Evolutionary conservation across 2,113 vertebrate genomes (phyloP), one percentile per base, ranked within the genome.

Genomic region (Takifugu bimaculatus): DNA sequence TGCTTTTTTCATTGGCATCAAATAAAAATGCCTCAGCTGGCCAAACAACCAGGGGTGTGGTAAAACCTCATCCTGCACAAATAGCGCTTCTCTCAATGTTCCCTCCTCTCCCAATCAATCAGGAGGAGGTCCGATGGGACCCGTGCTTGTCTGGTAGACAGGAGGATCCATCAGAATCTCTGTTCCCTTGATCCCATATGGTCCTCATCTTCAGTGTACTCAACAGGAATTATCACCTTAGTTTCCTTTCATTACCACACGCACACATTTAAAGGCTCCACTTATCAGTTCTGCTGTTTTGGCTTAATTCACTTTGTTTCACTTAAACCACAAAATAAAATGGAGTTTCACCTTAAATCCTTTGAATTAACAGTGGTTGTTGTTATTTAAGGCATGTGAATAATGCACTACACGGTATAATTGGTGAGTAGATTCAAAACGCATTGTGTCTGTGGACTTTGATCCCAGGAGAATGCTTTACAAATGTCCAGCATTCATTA

Each of bases 321-420:
- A 20, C 20, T 20, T 20, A 20, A 83, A 83, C 82, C 68, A 66
- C 64, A 57, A 72, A 78, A 81, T 65, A 43, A 77, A 75, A 77
- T 80, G 60, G 61, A 68, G 75, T 79, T 51, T 88, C 83, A 79
- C 80, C 79, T 61, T 75, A 57, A 81, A 79, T 80, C 60, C 64
- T 69, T 29, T 72, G 62, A 65, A 74, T 76, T 70, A 65, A 52
- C 62, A 26, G 54, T 11, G 59, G 53, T 67, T 75, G 73, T 71
- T 75, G 60, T 66, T 35, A 75, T 60, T 79, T 50, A 61, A 65
- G 11, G 7, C 47, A 50, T 20, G 39, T 63, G 42, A 15, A 27
- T 32, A 52, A n/a, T 11, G 35, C 26, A 68, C 47, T 28, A 12
- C 27, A 27, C 4, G 15, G 44, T 3, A 10, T 39, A 39, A 39